Evolutionary conservation across 2,113 vertebrate genomes (phyloP), one percentile per base, ranked within the genome.

Genomic region (Rana temporaria): DNA sequence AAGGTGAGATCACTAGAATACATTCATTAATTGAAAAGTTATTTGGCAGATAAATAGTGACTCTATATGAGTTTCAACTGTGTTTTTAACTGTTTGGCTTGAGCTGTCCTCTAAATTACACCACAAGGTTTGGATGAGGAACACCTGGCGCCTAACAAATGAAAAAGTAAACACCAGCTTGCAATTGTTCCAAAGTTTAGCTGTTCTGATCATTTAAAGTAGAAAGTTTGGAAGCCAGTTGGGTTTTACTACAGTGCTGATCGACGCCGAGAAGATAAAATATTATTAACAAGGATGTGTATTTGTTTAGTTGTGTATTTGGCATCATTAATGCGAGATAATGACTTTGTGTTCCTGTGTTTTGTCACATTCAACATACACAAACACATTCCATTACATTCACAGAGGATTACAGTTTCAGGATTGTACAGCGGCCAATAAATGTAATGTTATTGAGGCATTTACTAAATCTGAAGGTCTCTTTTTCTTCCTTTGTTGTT

Each of bases 341-440:
- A 83, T 83, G 71, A 76, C 81, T 67, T 57, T 62, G 72, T 34
- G 69, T 68, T 83, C 71, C 81, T 68, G 81, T 57, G 81, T 83
- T 74, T 20, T 76, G 81, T 83, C 62, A 83, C 63, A 60, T 32
- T 52, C n/a, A 83, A 83, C 64, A 62, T 83, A 83, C 81, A 83
- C 81, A 83, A 83, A 76, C 72, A 76, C 81, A 76, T 83, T 83
- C 81, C 71, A 76, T 83, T 55, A 83, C 60, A 83, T 83, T 83
- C 71, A 83, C 62, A 76, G 22, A 60, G 63, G 63, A 83, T 83
- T 76, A 76, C 64, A 68, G 55, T 59, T 68, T 83, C 56, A 52
- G 81, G 53, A 67, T 11, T 38, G 32, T 52, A 38, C 63, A 32
- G n/a, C 56, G 59, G 63, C 71, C 81, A 75, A 83, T 76, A 60